A percentile compares a stretch with the other conserved stretches of the same genome.
Conservation (phyloP, 2,797 vertebrate genomes). For the Vultur gryphus region DNA sequence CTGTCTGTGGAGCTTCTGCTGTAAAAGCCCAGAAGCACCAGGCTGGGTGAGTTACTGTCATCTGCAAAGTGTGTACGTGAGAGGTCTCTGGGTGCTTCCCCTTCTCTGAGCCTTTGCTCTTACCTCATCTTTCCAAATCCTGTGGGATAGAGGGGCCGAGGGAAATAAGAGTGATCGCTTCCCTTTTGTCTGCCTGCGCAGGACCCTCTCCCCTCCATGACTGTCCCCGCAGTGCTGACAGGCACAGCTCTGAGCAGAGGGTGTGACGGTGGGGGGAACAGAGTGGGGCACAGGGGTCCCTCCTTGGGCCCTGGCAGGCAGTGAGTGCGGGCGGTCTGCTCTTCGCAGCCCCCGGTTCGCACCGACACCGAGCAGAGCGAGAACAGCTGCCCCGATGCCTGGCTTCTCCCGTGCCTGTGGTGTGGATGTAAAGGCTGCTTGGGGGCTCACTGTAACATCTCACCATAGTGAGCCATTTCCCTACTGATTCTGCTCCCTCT, state of each 20-base stretch:
- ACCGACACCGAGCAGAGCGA: accelerated
- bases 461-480: neutral
- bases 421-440: accelerated
- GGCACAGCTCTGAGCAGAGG: neutral
- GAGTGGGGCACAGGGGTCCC: too few relatives aligned
- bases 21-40: neutral
- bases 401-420: accelerated
- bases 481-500: neutral
- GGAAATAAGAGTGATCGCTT: neutral
- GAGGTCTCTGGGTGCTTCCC: neutral
- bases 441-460: accelerated
- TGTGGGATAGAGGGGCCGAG: neutral
- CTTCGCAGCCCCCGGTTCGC: accelerated
- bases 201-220: accelerated
- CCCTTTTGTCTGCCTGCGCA: neutral
- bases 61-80: neutral
- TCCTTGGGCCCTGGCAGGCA: neutral
- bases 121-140: neutral
- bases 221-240: accelerated
- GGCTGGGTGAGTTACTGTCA: neutral
- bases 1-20: neutral
- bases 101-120: neutral
- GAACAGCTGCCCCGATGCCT: neutral
- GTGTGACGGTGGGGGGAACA: neutral
- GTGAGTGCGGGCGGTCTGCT: accelerated